A percentile compares a stretch with the other conserved stretches of the same genome.
These are phyloP conservation scores for Zoanthus gigantus DNA, from an alignment of 92 coral and sea anemone species.

Conservation along the genomic window DNA sequence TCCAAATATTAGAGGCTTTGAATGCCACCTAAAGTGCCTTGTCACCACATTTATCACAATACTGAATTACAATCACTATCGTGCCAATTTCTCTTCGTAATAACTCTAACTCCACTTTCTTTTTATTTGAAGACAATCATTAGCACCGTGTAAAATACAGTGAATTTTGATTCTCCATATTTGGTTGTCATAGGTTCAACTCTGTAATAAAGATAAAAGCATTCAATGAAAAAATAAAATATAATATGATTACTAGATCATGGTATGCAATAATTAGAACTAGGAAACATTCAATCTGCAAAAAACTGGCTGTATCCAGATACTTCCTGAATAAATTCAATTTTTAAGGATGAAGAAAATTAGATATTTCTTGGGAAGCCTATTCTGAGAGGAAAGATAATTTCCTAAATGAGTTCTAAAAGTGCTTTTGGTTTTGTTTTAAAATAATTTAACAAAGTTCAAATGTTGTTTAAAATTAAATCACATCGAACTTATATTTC, in stretches of 20 bases:
- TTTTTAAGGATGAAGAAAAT: background rate
- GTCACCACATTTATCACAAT: conserved; percentile 50
- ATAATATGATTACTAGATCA: background rate
- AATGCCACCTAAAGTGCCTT: no score
- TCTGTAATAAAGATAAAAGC: conserved; percentile 3
- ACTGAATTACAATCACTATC: conserved; percentile 62
- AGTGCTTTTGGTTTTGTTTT: background rate
- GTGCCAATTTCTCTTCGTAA: conserved; percentile 61
- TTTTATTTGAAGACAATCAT: conserved; percentile 60
- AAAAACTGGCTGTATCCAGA: background rate
- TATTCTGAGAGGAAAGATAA: background rate
- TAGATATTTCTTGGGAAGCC: background rate
- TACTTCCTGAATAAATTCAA: background rate
- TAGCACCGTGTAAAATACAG: conserved; percentile 52
- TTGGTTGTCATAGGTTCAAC: background rate
- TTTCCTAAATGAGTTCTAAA: background rate
- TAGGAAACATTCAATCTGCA: background rate
- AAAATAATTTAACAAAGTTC: background rate
- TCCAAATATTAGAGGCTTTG: no score
- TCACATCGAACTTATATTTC: background rate
- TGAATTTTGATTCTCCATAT: conserved; percentile 53
- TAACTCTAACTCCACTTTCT: conserved; percentile 39
- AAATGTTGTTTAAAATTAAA: background rate
- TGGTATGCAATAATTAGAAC: background rate
- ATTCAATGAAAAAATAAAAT: conserved; percentile 8